Evolutionary conservation across 2,797 vertebrate species (phyloP), one percentile per base, ranked within the genome.

Genomic region (Dallia pectoralis): DNA sequence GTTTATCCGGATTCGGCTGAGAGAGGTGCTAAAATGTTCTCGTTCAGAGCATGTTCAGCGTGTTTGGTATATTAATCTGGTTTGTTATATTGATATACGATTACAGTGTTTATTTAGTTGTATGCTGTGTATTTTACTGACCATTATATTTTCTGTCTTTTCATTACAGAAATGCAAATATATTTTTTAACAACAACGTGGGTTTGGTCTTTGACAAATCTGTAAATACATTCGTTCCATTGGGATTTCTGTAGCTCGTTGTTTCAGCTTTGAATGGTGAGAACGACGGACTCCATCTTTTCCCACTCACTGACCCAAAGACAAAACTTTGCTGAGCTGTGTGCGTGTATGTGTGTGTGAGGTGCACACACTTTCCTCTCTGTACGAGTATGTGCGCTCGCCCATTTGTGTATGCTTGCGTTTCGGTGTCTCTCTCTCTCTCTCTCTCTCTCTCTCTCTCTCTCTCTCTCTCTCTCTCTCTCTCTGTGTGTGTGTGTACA

Each of bases 271-370:
- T 82, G 74, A 85, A 77, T 79, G 78, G 81, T 80, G 82, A 84
- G 82, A 88, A 82, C 47, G 51, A 22, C 67, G 72, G 74, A 79
- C 71, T 74, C 73, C 64, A 74, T 67, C 53, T 78, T 75, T 82
- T 85, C 83, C 82, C 84, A 86, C 67, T 79, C 79, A 77, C 79
- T 77, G 80, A 79, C 74, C 64, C 53, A 67, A 77, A 77, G 74
- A 71, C 51, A 75, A 72, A n/a, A 65, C 49, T 19, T 22, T 66
- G 74, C 70, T 22, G 56, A 16, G 49, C 69, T n/a, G 32, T 40
- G 48, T 48, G 53, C 14, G 56, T 59, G 53, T n/a, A n/a, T 56
- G 51, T 22, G 56, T 59, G 53, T 4, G 40, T 32, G 51, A 30
- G 22, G 53, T 27, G 25, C 53, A 14, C 49, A 16, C 69, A 71